phyloP scores from a whole-genome alignment of 1,140 invertebrate species.

The Coenobita brevimanus region DNA sequence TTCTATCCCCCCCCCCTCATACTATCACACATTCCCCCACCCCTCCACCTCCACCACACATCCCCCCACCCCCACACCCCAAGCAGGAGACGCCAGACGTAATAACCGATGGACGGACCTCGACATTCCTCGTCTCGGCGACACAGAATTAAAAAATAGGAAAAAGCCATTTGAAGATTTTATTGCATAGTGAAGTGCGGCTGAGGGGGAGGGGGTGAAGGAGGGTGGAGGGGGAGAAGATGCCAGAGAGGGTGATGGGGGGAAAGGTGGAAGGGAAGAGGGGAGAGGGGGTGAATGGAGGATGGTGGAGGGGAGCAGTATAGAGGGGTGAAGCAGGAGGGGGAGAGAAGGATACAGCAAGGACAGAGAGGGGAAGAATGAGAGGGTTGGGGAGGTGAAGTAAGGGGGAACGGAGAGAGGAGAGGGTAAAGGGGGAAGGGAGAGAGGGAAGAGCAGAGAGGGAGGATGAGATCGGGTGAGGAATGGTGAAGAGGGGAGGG shows the following conservation, averaged over 20 bases:
- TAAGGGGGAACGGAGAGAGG: no score
- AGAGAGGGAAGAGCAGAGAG: no score
- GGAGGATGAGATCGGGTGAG: no score
- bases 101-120: neutral
- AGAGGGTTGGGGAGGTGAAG: no score
- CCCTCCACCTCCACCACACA: neutral
- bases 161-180: conserved; percentile 61
- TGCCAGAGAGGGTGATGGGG: neutral
- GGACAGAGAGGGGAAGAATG: neutral
- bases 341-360: neutral
- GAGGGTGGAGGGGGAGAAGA: conserved; percentile 22
- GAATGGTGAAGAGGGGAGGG: no score
- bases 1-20: no score
- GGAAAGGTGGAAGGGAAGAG: no score
- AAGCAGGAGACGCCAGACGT: conserved; percentile 15
- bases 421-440: no score
- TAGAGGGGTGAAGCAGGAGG: no score
- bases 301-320: neutral
- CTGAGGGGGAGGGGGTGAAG: neutral
- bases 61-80: conserved; percentile 3
- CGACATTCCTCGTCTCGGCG: conserved; percentile 47
- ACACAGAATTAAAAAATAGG: conserved; percentile 60
- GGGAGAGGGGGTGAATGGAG: no score
- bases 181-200: conserved; percentile 60
- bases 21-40: no score